Evolutionary conservation across 2,888 invertebrate species (phyloP), one percentile per base, ranked within the genome.

Genomic region (Koerneria pararmatus): DNA sequence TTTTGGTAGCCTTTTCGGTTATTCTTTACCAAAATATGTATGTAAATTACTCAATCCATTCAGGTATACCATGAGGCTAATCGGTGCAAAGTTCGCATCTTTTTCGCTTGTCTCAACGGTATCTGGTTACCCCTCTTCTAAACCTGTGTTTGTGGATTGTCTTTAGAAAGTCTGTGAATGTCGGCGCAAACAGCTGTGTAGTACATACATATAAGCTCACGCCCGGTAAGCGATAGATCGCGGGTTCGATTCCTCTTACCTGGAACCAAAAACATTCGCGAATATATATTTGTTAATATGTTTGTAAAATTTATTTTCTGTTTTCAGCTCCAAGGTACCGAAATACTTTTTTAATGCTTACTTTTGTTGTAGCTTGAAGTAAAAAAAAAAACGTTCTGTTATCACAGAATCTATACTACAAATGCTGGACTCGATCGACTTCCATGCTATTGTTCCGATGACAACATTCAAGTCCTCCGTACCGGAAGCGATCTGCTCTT

Each of bases 341-440:
- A n/a, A n/a, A n/a, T n/a, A n/a, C n/a, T n/a, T n/a, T n/a, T n/a
- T 27, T 54, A 54, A n/a, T 54, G 27, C 6, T 29, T 5, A 22
- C 54, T 31, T 27, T 31, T n/a, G 19, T 8, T 35, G 3, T 41
- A 5, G 8, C 19, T 11, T 27, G 5, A 22, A 3, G 4, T 54
- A 31, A 3, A 6, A 32, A 35, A 51, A 1, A 3, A 27, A 53
- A 24, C 3, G 22, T 65, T 64, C n/a, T n/a, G n/a, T n/a, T n/a
- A n/a, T n/a, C n/a, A 2, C 35, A 65, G 65, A 65, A 11, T 48
- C 48, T 27, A 65, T 34, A 24, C 58, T 65, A 3, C 31, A 41
- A 34, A 57, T 58, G 65, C 49, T 65, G 29, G 48, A 65, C 24
- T 46, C 41, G 29, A 65, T 65, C 57, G 65, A 65, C 41, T 65